These are phyloP conservation scores for Scrobipalpa costella DNA, from an alignment of 2,888 invertebrate genomes.

Conservation along the genomic window DNA sequence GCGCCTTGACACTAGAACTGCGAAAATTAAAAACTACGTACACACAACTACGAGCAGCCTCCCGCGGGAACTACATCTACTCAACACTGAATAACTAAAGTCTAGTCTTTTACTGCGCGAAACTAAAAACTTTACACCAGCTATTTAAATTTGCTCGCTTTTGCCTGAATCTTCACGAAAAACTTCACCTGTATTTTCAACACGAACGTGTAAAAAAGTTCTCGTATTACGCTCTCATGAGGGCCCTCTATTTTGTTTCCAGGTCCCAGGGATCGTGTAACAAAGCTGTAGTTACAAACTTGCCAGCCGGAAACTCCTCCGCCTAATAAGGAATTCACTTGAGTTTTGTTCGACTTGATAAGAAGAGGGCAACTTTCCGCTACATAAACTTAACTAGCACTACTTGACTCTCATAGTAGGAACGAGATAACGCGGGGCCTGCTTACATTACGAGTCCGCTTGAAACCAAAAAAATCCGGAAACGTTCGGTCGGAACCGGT, in stretches of 20 bases:
- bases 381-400: constrained; percentile 51
- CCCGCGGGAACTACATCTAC: background rate
- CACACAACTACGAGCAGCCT: background rate
- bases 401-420: constrained; percentile 42
- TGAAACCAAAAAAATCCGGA: constrained; percentile 64
- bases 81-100: constrained; percentile 16
- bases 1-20: constrained; percentile 27
- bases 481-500: constrained; percentile 60
- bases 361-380: constrained; percentile 48
- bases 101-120: background rate
- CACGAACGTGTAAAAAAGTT: constrained; percentile 12
- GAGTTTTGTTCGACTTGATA: constrained; percentile 33
- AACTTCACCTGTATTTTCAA: constrained; percentile 15
- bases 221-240: constrained; percentile 9
- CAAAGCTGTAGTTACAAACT: constrained; percentile 24
- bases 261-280: constrained; percentile 19
- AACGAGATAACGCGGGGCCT: constrained; percentile 39
- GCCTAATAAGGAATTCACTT: constrained; percentile 29
- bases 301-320: constrained; percentile 24
- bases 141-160: constrained; percentile 15
- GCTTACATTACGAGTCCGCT: constrained; percentile 46
- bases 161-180: constrained; percentile 11
- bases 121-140: constrained; percentile 8
- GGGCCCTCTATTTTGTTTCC: constrained; percentile 16
- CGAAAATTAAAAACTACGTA: constrained; percentile 36